Evolutionary conservation across 2,797 vertebrate species (phyloP).

Genomic region (Naso thynnoides): DNA sequence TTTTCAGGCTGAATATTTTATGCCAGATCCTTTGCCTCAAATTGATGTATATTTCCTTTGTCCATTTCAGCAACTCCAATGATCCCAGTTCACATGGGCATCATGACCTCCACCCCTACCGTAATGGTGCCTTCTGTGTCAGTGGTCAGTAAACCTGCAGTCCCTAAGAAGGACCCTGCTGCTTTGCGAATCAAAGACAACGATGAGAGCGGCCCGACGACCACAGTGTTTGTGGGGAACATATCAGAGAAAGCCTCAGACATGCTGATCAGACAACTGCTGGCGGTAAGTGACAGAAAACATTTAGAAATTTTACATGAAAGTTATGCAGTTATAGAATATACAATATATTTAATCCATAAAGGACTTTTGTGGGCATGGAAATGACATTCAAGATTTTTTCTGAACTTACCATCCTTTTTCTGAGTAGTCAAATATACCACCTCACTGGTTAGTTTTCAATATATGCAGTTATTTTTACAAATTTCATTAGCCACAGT

Average conservation of each 20-base stretch:
- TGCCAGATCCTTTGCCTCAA: background rate
- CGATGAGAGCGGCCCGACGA: conserved; percentile 95
- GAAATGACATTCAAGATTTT: background rate
- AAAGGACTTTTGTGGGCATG: fast-evolving
- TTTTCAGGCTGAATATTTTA: background rate
- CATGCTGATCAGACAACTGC: conserved; percentile 97
- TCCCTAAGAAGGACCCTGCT: conserved; percentile 89
- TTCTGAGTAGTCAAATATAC: background rate
- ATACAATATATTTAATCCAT: background rate
- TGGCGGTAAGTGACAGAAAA: conserved; percentile 89
- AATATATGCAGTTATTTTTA: background rate
- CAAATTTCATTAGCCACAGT: background rate
- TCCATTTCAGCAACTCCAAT: conserved; percentile 90
- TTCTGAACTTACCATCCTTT: background rate
- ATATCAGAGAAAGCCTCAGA: conserved; percentile 99
- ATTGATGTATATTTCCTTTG: conserved; percentile 14
- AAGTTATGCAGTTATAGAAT: background rate
- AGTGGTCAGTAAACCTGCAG: conserved; percentile 94
- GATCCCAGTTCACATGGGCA: conserved; percentile 98
- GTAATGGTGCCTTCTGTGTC: conserved; percentile 92
- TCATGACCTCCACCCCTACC: conserved; percentile 94
- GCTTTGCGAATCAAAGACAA: conserved; percentile 88
- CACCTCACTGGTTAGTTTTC: background rate
- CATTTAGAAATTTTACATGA: background rate
- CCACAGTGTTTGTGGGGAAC: conserved; percentile 98